Base-by-base conservation (phyloP, 2,797 vertebrate species). In the Channa striata region DNA sequence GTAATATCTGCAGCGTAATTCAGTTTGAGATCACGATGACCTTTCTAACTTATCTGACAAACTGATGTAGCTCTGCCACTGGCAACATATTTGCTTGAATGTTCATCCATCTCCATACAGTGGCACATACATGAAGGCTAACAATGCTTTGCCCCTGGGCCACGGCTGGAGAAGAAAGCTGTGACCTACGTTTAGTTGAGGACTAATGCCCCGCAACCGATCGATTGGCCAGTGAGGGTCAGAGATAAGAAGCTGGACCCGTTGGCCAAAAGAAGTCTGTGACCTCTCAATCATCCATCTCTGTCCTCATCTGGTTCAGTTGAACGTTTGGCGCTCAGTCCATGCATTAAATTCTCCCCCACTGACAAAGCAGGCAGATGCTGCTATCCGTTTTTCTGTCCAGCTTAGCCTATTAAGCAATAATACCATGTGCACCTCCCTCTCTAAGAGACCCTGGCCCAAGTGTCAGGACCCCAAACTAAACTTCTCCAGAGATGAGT, bases 131-230 rank as follows among this genome's bases (percentile, higher is more conserved):
- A 75, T 72, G 68, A 81, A 58, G 53, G 63, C 74, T 67, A 83
- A 83, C 75, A 83, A 83, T 60, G 30, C 39, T 42, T 60, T 65
- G 78, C 74, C 78, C 17, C 34, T 40, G 54, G 84, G 74, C 72
- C 52, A 56, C 11, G 23, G 59, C 10, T 44, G 12, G 25, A 80
- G 74, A 82, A 83, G 61, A 89, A 89, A 87, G 82, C 69, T 14
- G 59, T 65, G 78, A 89, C 82, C 84, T 84, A 58, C 67, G 68
- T 82, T 81, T 80, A 61, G 67, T 56, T 79, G 82, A 86, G 94
- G 96, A 96, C 92, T 94, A 95, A 96, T 95, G 94, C 93, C 87
- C 95, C 96, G 96, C 85, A 95, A 93, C 95, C 92, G 97, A 97
- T 97, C 94, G 90, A 97, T 96, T 97, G 95, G 93, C 92, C 86